Base-by-base conservation (phyloP, 2,797 vertebrate species). In the Typhlichthys eigenmanni region DNA sequence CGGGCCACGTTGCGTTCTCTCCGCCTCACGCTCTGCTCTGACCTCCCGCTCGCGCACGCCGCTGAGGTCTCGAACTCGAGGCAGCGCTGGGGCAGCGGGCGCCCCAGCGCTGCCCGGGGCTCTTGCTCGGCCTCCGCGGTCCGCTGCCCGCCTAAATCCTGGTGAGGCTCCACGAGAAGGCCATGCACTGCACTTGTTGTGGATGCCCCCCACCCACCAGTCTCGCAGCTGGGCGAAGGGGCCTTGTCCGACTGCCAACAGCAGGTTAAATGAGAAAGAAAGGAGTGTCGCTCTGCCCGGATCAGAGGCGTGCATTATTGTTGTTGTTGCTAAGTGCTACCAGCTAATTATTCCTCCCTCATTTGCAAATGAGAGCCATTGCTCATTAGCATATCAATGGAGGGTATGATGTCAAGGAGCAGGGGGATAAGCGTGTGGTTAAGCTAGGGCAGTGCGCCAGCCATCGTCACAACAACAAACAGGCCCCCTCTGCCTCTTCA, bases 311-410 rank as follows among this genome's bases (percentile, higher is more conserved):
- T 87, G 90, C 85, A 76, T 89, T 87, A 88, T 90, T 90, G 88
- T 91, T 89, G 90, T 91, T 90, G 88, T 89, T 90, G 85, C 89
- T 90, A 92, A 91, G 90, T 92, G 89, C 86, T 89, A 79, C 62
- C 73, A 82, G 88, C 89, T 92, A 93, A 93, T 93, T 92, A 93
- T 92, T 92, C 89, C 90, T 88, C 88, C 90, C 86, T 92, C 89
- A 91, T 92, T 93, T 93, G 91, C 91, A 89, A 93, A 90, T 76
- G 57, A 9, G 75, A 69, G 78, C 82, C 64, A 62, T 59, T 62
- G 61, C 72, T 71, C 66, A 90, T 93, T 92, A 92, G 43, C 92
- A 93, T 92, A 88, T 93, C 89, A 93, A 93, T 92, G 73, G 62
- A 76, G 84, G 75, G 82, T 78, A 79, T 62, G 71, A 80, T 82